Evolutionary conservation across 2,797 vertebrate genomes (phyloP).

Genomic region (Cyclopterus lumpus): DNA sequence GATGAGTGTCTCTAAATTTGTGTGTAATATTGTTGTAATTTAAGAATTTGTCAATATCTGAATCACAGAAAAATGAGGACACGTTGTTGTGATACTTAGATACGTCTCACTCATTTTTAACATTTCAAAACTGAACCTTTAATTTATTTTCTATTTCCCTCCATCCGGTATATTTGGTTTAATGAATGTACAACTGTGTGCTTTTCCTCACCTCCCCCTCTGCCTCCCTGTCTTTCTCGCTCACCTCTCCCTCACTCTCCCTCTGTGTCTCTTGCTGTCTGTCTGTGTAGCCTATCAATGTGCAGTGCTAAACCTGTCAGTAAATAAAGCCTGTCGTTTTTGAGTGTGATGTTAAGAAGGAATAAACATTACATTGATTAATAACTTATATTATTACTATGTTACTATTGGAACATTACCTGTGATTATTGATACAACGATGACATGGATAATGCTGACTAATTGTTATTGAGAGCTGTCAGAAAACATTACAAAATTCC

Average conservation of each 20-base stretch:
- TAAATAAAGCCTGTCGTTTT: slow-evolving; percentile 88
- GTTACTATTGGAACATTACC: slow-evolving; percentile 81
- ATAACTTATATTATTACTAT: slow-evolving; percentile 85
- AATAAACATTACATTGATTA: slow-evolving; percentile 85
- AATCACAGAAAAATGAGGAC: slow-evolving; percentile 81
- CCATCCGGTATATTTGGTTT: slow-evolving; percentile 61
- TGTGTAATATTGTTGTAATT: slow-evolving; percentile 87
- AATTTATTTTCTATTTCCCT: slow-evolving; percentile 37
- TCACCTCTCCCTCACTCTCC: slow-evolving; percentile 65
- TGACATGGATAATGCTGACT: slow-evolving; percentile 81
- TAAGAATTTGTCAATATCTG: slow-evolving; percentile 82
- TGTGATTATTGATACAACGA: slow-evolving; percentile 84
- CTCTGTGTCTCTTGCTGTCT: slow-evolving; percentile 84
- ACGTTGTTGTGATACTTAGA: slow-evolving; percentile 80
- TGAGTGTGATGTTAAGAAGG: slow-evolving; percentile 87
- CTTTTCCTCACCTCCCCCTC: slow-evolving; percentile 67
- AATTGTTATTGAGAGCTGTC: slow-evolving; percentile 84
- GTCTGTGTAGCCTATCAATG: slow-evolving; percentile 87
- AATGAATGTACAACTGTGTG: slow-evolving; percentile 80
- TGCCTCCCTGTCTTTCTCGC: slow-evolving; percentile 39
- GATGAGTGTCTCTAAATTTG: slow-evolving; percentile 87
- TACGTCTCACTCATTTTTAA: slow-evolving; percentile 62
- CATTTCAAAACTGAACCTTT: slow-evolving; percentile 46
- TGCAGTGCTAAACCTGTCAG: slow-evolving; percentile 88
- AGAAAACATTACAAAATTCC: slow-evolving; percentile 85